Conservation (phyloP, 2,113 vertebrate genomes). For the Pterocles burchelli region DNA sequence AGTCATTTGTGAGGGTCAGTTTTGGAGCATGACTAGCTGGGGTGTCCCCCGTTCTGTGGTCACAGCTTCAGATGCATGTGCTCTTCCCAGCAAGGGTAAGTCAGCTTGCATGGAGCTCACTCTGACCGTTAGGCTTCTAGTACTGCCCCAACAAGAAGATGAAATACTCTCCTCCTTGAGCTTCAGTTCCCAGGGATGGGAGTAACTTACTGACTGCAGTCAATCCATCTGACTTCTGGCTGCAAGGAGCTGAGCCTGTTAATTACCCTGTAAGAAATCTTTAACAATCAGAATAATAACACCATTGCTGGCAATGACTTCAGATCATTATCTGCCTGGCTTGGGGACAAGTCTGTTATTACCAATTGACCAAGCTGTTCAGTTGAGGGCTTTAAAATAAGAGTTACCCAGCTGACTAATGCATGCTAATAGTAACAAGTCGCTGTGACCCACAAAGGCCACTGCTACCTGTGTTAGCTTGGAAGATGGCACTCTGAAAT, state of each 20-base stretch:
- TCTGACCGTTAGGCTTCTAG: not conserved
- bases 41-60: not conserved
- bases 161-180: not conserved
- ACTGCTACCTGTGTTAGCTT: not conserved
- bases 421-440: not conserved
- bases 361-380: not conserved
- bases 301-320: not conserved
- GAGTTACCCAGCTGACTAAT: not conserved
- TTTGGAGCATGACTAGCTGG: not conserved
- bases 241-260: not conserved
- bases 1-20: not conserved
- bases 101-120: not conserved
- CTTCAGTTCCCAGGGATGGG: not conserved
- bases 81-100: not conserved
- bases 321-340: not conserved
- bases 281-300: not conserved
- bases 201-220: not conserved
- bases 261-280: not conserved
- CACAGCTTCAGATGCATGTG: not conserved
- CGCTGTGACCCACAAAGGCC: not conserved
- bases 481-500: not conserved
- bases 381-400: not conserved
- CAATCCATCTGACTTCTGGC: not conserved
- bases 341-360: not conserved
- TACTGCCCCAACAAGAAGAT: not conserved